Conservation (phyloP, 2,888 invertebrate species). For the Ptilodon capucinus region DNA sequence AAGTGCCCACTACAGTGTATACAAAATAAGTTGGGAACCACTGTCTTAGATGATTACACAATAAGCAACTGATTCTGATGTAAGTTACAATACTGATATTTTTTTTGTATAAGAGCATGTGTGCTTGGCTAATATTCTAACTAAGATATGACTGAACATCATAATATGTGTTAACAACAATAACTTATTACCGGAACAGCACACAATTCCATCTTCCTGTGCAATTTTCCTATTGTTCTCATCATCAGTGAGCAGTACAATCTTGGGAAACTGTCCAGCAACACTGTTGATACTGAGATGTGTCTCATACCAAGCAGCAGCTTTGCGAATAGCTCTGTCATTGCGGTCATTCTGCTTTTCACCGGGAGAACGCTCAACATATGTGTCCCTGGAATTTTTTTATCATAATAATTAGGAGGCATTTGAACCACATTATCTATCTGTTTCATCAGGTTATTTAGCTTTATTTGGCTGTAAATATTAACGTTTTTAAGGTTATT, state of each 20-base stretch:
- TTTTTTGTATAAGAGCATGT: too few relatives aligned
- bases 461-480: too few relatives aligned
- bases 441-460: too few relatives aligned
- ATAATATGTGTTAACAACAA: neutral
- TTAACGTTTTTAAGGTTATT: too few relatives aligned
- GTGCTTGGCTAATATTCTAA: neutral
- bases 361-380: conserved; percentile 89
- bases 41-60: too few relatives aligned
- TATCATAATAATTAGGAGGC: neutral
- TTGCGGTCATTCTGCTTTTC: conserved; percentile 96
- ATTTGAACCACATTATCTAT: too few relatives aligned
- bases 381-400: conserved; percentile 88
- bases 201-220: conserved; percentile 85
- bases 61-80: too few relatives aligned
- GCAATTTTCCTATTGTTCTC: conserved; percentile 89
- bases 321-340: conserved; percentile 93
- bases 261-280: conserved; percentile 71
- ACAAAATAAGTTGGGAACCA: too few relatives aligned
- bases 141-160: neutral
- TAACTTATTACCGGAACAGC: conserved; percentile 85
- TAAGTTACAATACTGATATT: too few relatives aligned
- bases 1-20: too few relatives aligned
- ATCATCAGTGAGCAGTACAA: conserved; percentile 94
- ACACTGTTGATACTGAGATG: conserved; percentile 83
- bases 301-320: conserved; percentile 91